These are phyloP conservation scores for Bujurquina vittata DNA, from an alignment of 2,113 vertebrate genomes.

Conservation along the genomic window DNA sequence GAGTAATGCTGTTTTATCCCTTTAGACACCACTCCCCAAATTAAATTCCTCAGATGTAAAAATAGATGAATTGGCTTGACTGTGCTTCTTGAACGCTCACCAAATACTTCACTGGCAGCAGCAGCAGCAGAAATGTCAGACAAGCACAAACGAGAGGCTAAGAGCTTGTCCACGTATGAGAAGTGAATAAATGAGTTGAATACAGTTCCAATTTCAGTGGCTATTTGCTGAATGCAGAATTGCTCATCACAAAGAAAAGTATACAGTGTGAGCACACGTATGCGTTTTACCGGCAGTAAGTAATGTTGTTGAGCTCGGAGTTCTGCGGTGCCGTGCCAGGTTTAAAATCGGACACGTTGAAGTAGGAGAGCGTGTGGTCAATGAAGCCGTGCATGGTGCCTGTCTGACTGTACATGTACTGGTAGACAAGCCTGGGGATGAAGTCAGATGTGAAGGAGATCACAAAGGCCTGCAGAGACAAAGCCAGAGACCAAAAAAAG, in stretches of 20 bases:
- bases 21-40: not conserved
- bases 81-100: not conserved
- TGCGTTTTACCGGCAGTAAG: conserved; percentile 88
- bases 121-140: not conserved
- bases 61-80: conserved; percentile 11
- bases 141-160: not conserved
- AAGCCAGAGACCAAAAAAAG: conserved; percentile 2
- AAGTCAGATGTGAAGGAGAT: conserved; percentile 97
- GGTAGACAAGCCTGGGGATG: conserved; percentile 95
- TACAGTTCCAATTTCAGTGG: not conserved
- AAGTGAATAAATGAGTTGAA: not conserved
- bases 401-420: conserved; percentile 90
- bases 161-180: not conserved
- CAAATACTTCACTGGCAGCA: not conserved
- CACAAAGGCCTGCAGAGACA: conserved; percentile 88
- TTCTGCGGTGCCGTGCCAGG: conserved; percentile 84
- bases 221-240: not conserved
- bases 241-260: not conserved
- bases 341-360: conserved; percentile 93
- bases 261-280: not conserved
- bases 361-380: conserved; percentile 96
- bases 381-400: conserved; percentile 96
- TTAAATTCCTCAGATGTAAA: conserved; percentile 3
- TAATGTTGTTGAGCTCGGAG: conserved; percentile 81
- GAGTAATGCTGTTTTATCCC: conserved; percentile 3